Conservation (phyloP, 2,113 vertebrate genomes). For the Scopus umbretta region DNA sequence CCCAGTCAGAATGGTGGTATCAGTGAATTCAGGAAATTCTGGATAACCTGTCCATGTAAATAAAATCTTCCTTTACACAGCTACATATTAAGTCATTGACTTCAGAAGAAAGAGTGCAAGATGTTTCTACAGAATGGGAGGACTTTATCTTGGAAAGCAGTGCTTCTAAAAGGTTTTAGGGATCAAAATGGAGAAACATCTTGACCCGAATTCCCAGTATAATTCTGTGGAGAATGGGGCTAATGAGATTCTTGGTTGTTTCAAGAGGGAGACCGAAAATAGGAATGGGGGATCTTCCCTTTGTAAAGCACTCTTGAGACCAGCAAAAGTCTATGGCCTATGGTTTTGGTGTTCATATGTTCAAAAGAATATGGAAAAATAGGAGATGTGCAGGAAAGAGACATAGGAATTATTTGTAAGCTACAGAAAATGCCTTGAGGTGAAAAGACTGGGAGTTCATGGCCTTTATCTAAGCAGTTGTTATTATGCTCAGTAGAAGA, state of each 20-base stretch:
- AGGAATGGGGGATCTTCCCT: background rate
- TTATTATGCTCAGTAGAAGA: background rate
- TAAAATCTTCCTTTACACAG: background rate
- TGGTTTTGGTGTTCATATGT: background rate
- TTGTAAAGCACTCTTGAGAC: background rate
- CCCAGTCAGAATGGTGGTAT: background rate
- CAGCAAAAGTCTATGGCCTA: background rate
- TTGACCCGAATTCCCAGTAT: background rate
- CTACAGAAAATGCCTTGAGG: background rate
- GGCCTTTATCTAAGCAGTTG: background rate
- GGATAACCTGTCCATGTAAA: background rate
- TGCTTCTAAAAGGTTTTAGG: background rate
- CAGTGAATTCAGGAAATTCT: background rate
- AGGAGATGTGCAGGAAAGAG: background rate
- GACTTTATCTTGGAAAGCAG: background rate
- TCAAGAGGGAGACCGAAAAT: background rate
- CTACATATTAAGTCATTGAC: background rate
- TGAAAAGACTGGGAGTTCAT: background rate
- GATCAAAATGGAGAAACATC: background rate
- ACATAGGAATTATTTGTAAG: background rate
- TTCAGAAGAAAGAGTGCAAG: background rate
- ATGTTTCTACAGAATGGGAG: background rate
- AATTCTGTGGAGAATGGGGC: background rate
- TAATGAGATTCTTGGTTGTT: background rate
- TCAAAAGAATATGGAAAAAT: background rate